Base-by-base conservation (phyloP, 2,797 vertebrate genomes). In the Zalophus californianus region DNA sequence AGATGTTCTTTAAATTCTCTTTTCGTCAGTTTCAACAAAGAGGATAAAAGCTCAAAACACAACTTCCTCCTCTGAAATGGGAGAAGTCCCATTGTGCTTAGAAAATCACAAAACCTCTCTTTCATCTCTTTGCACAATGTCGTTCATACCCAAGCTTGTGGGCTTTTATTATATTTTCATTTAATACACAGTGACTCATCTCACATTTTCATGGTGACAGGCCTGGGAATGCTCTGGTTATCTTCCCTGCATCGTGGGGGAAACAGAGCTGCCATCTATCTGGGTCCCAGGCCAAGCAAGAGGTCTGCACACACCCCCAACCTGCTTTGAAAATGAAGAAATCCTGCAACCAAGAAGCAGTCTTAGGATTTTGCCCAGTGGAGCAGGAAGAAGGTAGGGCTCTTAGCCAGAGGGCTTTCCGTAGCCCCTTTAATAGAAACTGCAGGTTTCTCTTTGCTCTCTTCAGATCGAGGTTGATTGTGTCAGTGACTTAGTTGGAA, bases 181-280 rank as follows among this genome's bases (percentile, higher is more conserved):
- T 18, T 5, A 80, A 86, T 23, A 16, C 12, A 9, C 0, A 0
- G 23, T 44, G 58, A 73, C 10, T 50, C 3, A 0, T 4, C 5
- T 27, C 32, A 62, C 9, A 48, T n/a, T 56, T 50, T 35, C 20
- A 25, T 35, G 64, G n/a, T 12, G 50, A 44, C 23, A 72, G 64
- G 68, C 27, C 20, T 54, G 18, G 56, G 54, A 32, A 56, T 41
- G 20, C 8, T 73, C 11, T 68, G 50, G 54, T 29, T 29, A 32
- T 84, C 64, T 66, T 13, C 7, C 23, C 21, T n/a, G 25, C 16
- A 10, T 23, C 8, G 41, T 7, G 38, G 73, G 62, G 66, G 25
- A 29, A 78, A 66, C 3, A 41, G 78, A 91, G 35, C 54, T 82
- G 60, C 54, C 23, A 9, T 48, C 41, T 64, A 0, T 52, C 52